Base-by-base conservation (phyloP, 2,888 invertebrate genomes). In the Lamellibrachia satsuma region DNA sequence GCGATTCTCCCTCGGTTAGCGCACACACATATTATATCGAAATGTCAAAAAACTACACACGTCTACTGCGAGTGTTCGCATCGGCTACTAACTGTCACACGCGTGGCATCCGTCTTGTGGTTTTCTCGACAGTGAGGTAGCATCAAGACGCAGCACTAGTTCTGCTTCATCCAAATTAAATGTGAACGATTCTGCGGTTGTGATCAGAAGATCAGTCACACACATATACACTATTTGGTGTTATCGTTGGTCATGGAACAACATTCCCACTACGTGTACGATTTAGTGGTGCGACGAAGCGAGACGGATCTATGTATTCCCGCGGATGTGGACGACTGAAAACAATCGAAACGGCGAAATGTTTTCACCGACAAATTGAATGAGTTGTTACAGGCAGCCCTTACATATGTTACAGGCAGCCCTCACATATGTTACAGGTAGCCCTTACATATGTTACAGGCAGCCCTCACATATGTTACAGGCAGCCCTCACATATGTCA, bases 11-110 rank as follows among this genome's bases (percentile, higher is more conserved):
- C n/a, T n/a, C 75, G 15, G 22, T 15, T 22, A 22, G 6, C 2
- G 75, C 75, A 75, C 75, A 75, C 75, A n/a, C n/a, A 22, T 75
- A 75, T n/a, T 75, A 75, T 75, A 75, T 75, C 22, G 75, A 75
- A 15, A 75, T 15, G 75, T 75, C 75, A 75, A 75, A 75, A 75
- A 11, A 11, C 75, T n/a, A n/a, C 2, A 75, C 75, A 22, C 6
- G 75, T 22, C 15, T 75, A 22, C 22, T 22, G 22, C 75, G 75
- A 11, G 2, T 11, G 75, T n/a, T 75, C 75, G 75, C 6, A 15
- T 22, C 75, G 75, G 75, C 75, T 11, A 75, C 22, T 75, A 75
- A 75, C n/a, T 75, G 15, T 75, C 75, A 75, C 75, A 75, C 75
- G 75, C 22, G 22, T 22, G 75, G 7, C 75, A 75, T 75, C 75